Conservation (phyloP, 2,797 vertebrate species). For the Lithobates sylvaticus region DNA sequence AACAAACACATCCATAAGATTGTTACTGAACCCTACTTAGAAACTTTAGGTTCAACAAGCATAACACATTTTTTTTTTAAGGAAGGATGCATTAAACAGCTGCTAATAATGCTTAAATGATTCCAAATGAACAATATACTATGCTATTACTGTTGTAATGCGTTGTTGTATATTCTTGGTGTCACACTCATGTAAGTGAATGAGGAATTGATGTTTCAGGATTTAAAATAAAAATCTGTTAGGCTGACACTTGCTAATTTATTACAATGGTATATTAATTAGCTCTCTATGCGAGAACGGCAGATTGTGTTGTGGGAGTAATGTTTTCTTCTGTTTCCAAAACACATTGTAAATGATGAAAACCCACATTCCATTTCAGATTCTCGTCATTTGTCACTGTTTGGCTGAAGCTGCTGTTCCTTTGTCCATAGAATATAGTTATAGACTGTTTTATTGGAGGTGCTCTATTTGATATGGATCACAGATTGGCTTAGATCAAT, state of each 20-base stretch:
- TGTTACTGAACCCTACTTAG: neutral
- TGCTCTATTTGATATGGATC: neutral
- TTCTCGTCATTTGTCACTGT: conserved; percentile 12
- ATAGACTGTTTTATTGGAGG: neutral
- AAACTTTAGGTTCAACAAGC: neutral
- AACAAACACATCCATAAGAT: neutral
- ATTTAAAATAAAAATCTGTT: conserved; percentile 53
- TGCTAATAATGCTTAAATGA: neutral
- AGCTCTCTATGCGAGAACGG: conserved; percentile 12
- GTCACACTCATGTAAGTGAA: conserved; percentile 12
- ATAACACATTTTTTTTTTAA: neutral
- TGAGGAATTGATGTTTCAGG: conserved; percentile 5
- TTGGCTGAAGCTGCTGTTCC: neutral
- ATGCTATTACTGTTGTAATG: conserved; percentile 1
- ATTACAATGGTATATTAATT: conserved; percentile 49
- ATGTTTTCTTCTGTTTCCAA: conserved; percentile 58
- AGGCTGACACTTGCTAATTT: conserved; percentile 37
- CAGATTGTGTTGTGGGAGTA: conserved; percentile 60
- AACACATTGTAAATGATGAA: conserved; percentile 31
- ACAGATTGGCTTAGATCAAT: neutral
- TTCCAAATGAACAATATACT: neutral
- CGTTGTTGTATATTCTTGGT: neutral
- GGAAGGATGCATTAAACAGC: neutral
- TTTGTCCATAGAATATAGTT: neutral
- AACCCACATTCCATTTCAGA: neutral